phyloP scores from a whole-genome alignment of 2,797 vertebrate genomes.

The Anisognathus igniventris region DNA sequence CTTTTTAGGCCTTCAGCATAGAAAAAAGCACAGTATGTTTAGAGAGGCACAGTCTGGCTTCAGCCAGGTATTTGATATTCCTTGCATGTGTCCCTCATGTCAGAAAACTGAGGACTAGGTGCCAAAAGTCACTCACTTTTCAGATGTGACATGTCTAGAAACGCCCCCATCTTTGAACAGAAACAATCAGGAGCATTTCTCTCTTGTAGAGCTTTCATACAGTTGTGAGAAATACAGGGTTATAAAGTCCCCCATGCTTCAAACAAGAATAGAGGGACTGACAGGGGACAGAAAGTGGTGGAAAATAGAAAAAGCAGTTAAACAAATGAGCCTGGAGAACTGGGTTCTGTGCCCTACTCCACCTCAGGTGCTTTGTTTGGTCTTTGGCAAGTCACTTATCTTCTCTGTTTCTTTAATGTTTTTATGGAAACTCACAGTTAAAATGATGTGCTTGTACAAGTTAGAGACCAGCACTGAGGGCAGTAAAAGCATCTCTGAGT shows the following conservation, averaged over 20 bases:
- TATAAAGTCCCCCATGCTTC: conserved; percentile 7
- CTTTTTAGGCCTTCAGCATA: not conserved
- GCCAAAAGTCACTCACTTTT: conserved; percentile 55
- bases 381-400: not conserved
- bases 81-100: conserved; percentile 11
- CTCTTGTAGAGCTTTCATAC: conserved; percentile 1
- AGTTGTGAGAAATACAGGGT: conserved; percentile 19
- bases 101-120: conserved; percentile 34
- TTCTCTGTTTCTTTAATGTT: not conserved
- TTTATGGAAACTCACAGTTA: not conserved
- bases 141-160: conserved; percentile 40
- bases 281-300: conserved; percentile 19
- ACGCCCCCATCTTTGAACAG: conserved; percentile 38
- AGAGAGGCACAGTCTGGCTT: not conserved
- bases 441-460: not conserved
- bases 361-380: not conserved
- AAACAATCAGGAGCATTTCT: not conserved
- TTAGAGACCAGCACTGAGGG: not conserved
- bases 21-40: not conserved
- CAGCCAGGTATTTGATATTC: conserved; percentile 19
- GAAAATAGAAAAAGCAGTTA: conserved; percentile 28
- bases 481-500: not conserved
- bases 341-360: not conserved
- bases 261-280: conserved; percentile 5
- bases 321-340: not conserved